phyloP scores from a whole-genome alignment of 2,888 invertebrate genomes.

The Nomada hirtipes region DNA sequence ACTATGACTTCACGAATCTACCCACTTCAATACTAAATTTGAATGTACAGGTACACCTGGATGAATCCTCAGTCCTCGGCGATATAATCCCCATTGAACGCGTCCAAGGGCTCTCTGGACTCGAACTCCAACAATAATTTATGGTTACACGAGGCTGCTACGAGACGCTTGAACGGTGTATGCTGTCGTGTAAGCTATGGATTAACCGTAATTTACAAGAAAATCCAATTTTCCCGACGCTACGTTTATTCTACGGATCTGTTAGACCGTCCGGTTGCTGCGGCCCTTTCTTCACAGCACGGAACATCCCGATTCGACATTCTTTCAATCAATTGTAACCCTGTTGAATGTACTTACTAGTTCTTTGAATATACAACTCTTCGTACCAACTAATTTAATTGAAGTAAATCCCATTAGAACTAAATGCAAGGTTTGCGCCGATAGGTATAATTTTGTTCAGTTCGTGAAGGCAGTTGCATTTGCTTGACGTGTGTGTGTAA shows the following conservation, averaged over 20 bases:
- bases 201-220: conserved; percentile 77
- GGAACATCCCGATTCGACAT: background rate
- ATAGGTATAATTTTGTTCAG: background rate
- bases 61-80: conserved; percentile 5
- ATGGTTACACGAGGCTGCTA: conserved; percentile 54
- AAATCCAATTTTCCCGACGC: conserved; percentile 76
- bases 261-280: background rate
- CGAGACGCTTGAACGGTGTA: conserved; percentile 49
- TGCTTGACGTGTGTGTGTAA: conserved; percentile 22
- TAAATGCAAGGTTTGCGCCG: no score
- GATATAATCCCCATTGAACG: conserved; percentile 66
- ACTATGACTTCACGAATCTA: conserved; percentile 37
- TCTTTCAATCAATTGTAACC: background rate
- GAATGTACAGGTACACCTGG: conserved; percentile 50
- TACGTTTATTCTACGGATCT: conserved; percentile 69
- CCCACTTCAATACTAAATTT: conserved; percentile 16
- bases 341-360: no score
- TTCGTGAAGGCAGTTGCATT: background rate
- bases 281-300: conserved; percentile 3
- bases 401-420: no score
- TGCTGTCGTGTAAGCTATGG: conserved; percentile 69
- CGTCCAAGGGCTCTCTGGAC: conserved; percentile 23
- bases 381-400: no score
- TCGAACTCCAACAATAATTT: conserved; percentile 63
- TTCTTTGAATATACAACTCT: background rate